A percentile compares a stretch with the other conserved stretches of the same genome.
Evolutionary conservation across 2,797 vertebrate genomes (phyloP).

Genomic region (Somateria mollissima): DNA sequence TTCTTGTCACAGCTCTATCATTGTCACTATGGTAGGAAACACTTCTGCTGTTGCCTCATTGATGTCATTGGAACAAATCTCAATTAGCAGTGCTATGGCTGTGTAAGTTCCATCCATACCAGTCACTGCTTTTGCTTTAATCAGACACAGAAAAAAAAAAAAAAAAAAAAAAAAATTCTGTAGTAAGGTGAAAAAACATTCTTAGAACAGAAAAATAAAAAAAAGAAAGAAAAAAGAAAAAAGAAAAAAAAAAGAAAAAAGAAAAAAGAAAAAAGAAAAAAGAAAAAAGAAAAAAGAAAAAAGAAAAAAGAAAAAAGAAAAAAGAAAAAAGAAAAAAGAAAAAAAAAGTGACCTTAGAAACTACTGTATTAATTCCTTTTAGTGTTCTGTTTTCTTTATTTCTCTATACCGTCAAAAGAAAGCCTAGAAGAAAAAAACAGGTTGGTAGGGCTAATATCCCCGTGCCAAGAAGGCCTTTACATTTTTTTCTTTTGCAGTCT

Average conservation of each 20-base stretch:
- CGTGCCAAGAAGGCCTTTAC: background rate
- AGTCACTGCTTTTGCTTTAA: background rate
- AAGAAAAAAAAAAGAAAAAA: background rate
- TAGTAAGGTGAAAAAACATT: background rate
- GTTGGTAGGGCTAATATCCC: background rate
- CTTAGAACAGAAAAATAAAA: background rate
- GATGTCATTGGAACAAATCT: background rate
- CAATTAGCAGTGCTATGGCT: background rate
- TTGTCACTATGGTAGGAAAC: background rate
- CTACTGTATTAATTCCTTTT: background rate
- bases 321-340: background rate
- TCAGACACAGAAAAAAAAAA: background rate
- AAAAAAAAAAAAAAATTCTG: background rate
- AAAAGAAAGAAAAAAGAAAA: background rate
- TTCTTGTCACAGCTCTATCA: background rate
- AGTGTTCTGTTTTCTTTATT: background rate
- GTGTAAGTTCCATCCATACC: background rate
- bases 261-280: background rate
- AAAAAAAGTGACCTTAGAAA: background rate
- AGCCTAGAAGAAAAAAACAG: background rate
- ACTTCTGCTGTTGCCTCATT: background rate
- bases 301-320: background rate
- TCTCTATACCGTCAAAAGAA: background rate
- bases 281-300: background rate
- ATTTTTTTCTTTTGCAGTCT: background rate